A percentile compares a stretch with the other conserved stretches of the same genome.
These are phyloP conservation scores for Neotoxoptera formosana DNA, from an alignment of 1,140 invertebrate genomes.

Conservation along the genomic window DNA sequence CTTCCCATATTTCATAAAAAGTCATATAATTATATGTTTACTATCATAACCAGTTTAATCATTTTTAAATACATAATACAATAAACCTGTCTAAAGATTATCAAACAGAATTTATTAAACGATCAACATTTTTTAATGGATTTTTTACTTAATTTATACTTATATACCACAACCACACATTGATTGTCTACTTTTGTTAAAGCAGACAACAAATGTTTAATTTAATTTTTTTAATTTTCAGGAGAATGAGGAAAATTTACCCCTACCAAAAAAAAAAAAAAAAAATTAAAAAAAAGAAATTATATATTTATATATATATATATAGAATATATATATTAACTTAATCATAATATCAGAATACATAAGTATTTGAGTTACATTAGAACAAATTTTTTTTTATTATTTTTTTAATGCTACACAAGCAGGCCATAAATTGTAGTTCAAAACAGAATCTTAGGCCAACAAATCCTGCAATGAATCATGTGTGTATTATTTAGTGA, in stretches of 20 bases:
- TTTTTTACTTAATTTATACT: conserved; percentile 28
- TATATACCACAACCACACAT: conserved; percentile 26
- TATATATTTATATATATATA: neutral
- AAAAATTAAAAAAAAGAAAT: conserved; percentile 7
- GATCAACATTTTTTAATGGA: neutral
- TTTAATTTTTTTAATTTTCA: neutral
- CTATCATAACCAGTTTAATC: neutral
- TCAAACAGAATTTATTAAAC: neutral
- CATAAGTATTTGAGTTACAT: conserved; percentile 44
- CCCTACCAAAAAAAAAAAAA: conserved; percentile 18
- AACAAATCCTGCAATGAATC: conserved; percentile 52
- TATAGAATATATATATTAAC: conserved; percentile 2
- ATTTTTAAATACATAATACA: neutral
- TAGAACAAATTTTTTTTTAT: conserved; percentile 16
- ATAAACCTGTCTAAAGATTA: neutral
- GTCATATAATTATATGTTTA: neutral
- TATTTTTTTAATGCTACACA: conserved; percentile 24
- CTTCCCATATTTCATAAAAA: neutral
- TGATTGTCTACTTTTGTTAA: neutral
- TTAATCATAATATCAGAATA: conserved; percentile 40
- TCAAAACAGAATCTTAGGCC: conserved; percentile 44
- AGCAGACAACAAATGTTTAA: conserved; percentile 11
- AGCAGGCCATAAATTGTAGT: conserved; percentile 35
- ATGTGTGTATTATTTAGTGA: conserved; percentile 43
- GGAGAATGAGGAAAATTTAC: conserved; percentile 54